Evolutionary conservation across 92 coral and sea anemone species (phyloP).

Genomic region (Epizoanthus illoricatus): DNA sequence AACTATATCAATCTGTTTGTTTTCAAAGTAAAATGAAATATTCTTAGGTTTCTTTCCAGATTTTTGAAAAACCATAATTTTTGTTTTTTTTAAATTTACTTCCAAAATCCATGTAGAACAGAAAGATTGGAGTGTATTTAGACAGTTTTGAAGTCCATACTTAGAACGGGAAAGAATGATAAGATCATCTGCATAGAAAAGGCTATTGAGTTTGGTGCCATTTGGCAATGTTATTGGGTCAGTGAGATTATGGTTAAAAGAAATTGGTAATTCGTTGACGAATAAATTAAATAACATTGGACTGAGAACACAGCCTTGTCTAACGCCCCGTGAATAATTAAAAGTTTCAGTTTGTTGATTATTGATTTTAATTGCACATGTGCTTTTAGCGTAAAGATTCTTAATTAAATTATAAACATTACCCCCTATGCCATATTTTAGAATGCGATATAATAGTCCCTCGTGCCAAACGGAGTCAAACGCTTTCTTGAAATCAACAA

Average conservation of each 20-base stretch:
- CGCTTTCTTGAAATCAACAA: conserved; percentile 32
- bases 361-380: conserved; percentile 40
- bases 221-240: conserved; percentile 34
- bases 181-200: too few relatives aligned
- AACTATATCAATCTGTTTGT: too few relatives aligned
- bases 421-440: conserved; percentile 22
- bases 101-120: not conserved
- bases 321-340: conserved; percentile 39
- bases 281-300: conserved; percentile 46
- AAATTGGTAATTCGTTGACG: conserved; percentile 29
- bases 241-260: not conserved
- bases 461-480: conserved; percentile 40
- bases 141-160: conserved; percentile 9
- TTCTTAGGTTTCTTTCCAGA: too few relatives aligned
- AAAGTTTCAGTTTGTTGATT: conserved; percentile 22
- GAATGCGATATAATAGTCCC: not conserved
- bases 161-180: not conserved
- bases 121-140: not conserved
- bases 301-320: conserved; percentile 51
- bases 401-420: conserved; percentile 18
- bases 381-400: conserved; percentile 31
- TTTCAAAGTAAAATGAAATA: too few relatives aligned
- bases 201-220: not conserved
- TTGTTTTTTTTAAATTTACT: not conserved
- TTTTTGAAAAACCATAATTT: too few relatives aligned